Conservation (phyloP, 1,140 invertebrate genomes). For the Orius insidiosus region DNA sequence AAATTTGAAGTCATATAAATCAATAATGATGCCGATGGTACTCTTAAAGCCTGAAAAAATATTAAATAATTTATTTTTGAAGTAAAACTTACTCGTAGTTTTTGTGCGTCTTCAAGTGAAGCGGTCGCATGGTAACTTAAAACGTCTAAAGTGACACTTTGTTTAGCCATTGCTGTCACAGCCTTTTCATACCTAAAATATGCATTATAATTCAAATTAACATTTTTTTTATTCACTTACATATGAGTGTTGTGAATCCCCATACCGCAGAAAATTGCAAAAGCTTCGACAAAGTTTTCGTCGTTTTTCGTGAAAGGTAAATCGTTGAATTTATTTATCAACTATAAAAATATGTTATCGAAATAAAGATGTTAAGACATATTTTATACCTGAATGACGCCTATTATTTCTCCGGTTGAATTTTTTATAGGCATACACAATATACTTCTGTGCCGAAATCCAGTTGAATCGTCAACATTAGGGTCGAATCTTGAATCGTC, state of each 20-base stretch:
- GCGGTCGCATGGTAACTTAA: slow-evolving; percentile 91
- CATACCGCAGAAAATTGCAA: slow-evolving; percentile 51
- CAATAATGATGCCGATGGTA: slow-evolving; percentile 67
- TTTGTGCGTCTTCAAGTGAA: slow-evolving; percentile 68
- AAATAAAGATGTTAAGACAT: too few species aligned
- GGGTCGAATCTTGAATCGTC: slow-evolving; percentile 82
- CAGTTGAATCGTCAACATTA: slow-evolving; percentile 55
- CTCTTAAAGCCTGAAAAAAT: slow-evolving; percentile 38
- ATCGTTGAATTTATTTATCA: slow-evolving; percentile 85
- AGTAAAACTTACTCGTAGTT: slow-evolving; percentile 49
- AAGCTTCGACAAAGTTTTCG: slow-evolving; percentile 75
- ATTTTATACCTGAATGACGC: slow-evolving; percentile 78
- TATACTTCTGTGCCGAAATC: slow-evolving; percentile 67
- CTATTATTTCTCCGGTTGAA: slow-evolving; percentile 72
- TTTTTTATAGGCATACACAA: slow-evolving; percentile 91
- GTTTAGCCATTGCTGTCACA: slow-evolving; percentile 54
- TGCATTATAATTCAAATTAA: too few species aligned
- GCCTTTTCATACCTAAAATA: slow-evolving; percentile 66
- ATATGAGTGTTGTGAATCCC: slow-evolving; percentile 49
- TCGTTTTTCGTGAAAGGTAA: slow-evolving; percentile 78
- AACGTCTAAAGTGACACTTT: slow-evolving; percentile 63
- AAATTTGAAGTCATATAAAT: slow-evolving; percentile 70
- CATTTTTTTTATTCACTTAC: slow-evolving; percentile 32
- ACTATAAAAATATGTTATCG: slow-evolving; percentile 29
- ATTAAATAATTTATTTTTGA: slow-evolving; percentile 2